phyloP scores from a whole-genome alignment of 2,888 invertebrate species.

The Ectemnius lituratus region DNA sequence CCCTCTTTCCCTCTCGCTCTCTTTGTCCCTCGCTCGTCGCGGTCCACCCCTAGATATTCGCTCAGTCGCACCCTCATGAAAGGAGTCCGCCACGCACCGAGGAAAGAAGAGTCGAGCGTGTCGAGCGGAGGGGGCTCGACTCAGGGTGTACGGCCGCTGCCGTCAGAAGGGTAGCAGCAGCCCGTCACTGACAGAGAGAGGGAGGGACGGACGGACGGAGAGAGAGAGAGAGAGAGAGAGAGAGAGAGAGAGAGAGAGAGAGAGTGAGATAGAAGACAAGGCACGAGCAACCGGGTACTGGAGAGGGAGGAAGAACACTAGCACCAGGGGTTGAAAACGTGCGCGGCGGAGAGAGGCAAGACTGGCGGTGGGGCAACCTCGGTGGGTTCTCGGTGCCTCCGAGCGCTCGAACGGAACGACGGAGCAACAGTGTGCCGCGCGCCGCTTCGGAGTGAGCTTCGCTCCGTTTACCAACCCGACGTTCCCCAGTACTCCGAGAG shows the following conservation, averaged over 20 bases:
- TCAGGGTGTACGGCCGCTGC: slow-evolving; percentile 13
- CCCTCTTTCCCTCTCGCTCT: neutral
- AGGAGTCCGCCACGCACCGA: slow-evolving; percentile 48
- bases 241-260: slow-evolving; percentile 31
- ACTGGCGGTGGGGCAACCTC: slow-evolving; percentile 44
- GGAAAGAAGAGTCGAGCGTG: slow-evolving; percentile 37
- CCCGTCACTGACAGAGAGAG: slow-evolving; percentile 30
- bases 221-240: slow-evolving; percentile 27
- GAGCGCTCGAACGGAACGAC: slow-evolving; percentile 61
- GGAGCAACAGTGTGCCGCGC: slow-evolving; percentile 76
- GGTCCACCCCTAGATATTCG: slow-evolving; percentile 9
- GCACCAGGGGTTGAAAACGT: slow-evolving; percentile 24
- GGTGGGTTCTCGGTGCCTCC: slow-evolving; percentile 40
- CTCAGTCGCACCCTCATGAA: slow-evolving; percentile 52
- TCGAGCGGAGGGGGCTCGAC: slow-evolving; percentile 1
- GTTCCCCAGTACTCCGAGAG: slow-evolving; percentile 14
- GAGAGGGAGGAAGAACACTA: too few species aligned
- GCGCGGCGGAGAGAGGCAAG: slow-evolving; percentile 6
- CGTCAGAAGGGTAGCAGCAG: slow-evolving; percentile 32
- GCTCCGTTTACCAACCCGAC: neutral
- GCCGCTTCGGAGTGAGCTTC: slow-evolving; percentile 64
- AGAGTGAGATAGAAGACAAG: slow-evolving; percentile 30
- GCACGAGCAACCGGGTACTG: slow-evolving; percentile 33
- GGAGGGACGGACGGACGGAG: too few species aligned
- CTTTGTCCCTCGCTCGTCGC: neutral